Conservation (phyloP, 2,113 vertebrate species). For the Petroica traversi region DNA sequence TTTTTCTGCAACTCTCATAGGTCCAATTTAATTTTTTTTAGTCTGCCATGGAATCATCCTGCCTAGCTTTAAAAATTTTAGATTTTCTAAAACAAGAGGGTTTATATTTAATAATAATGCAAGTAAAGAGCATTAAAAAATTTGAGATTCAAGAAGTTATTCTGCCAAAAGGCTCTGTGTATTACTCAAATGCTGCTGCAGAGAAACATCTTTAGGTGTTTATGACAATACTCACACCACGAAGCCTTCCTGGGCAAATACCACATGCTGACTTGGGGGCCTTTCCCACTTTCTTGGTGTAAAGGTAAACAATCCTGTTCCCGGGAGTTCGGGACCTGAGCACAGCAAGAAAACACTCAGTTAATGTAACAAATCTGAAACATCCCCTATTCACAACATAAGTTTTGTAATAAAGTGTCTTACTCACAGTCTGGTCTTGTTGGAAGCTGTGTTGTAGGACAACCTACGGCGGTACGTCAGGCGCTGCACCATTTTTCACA, state of each 20-base stretch:
- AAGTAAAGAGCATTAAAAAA: not conserved
- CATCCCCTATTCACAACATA: accelerated
- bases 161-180: not conserved
- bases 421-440: slow-evolving; percentile 97
- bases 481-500: slow-evolving; percentile 91
- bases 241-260: slow-evolving; percentile 93
- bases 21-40: not conserved
- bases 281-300: slow-evolving; percentile 98
- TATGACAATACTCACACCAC: slow-evolving; percentile 84
- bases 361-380: not conserved
- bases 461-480: slow-evolving; percentile 97
- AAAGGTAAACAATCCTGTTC: slow-evolving; percentile 97
- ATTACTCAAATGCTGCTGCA: not conserved
- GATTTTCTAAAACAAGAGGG: accelerated
- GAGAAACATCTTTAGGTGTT: not conserved
- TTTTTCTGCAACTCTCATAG: not conserved
- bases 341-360: not conserved
- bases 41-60: not conserved
- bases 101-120: not conserved
- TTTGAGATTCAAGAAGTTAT: not conserved
- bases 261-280: slow-evolving; percentile 97
- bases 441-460: slow-evolving; percentile 98
- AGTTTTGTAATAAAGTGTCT: accelerated
- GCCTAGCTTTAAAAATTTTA: not conserved
- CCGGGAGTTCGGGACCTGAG: slow-evolving; percentile 94